Evolutionary conservation across 1,140 invertebrate genomes (phyloP).

Genomic region (Brachionus paranguensis): DNA sequence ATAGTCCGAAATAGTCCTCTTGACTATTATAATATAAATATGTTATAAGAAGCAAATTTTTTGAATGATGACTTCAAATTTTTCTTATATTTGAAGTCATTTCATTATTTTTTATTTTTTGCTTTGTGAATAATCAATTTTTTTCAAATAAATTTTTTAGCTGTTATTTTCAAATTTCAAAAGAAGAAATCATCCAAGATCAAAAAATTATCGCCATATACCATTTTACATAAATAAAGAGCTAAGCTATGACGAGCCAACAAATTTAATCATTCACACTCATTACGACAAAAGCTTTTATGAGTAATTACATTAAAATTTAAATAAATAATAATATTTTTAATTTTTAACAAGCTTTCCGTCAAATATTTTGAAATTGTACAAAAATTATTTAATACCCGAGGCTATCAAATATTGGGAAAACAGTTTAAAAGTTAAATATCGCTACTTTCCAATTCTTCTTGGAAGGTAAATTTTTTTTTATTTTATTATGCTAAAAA

Average conservation of each 20-base stretch:
- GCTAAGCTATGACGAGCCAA: neutral
- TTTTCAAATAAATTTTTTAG: neutral
- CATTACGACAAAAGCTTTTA: neutral
- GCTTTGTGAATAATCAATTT: neutral
- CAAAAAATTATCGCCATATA: neutral
- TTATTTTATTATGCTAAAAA: no score
- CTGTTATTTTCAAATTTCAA: neutral
- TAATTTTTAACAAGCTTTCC: neutral
- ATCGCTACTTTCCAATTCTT: slow-evolving; percentile 72
- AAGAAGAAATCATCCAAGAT: neutral
- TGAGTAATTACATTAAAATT: neutral
- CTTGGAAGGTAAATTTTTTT: slow-evolving; percentile 69
- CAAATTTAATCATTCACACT: neutral
- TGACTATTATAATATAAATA: no score
- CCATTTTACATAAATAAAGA: neutral
- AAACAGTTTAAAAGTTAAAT: slow-evolving; percentile 75
- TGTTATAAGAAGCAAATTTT: no score
- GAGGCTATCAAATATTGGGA: slow-evolving; percentile 88
- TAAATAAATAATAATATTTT: neutral
- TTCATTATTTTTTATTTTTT: no score
- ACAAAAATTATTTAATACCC: slow-evolving; percentile 62
- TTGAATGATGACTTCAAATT: no score
- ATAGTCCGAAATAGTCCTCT: no score
- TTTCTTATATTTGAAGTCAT: no score
- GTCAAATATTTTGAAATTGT: neutral